These are phyloP conservation scores for Dendroctonus valens DNA, from an alignment of 1,140 invertebrate species.

Conservation along the genomic window DNA sequence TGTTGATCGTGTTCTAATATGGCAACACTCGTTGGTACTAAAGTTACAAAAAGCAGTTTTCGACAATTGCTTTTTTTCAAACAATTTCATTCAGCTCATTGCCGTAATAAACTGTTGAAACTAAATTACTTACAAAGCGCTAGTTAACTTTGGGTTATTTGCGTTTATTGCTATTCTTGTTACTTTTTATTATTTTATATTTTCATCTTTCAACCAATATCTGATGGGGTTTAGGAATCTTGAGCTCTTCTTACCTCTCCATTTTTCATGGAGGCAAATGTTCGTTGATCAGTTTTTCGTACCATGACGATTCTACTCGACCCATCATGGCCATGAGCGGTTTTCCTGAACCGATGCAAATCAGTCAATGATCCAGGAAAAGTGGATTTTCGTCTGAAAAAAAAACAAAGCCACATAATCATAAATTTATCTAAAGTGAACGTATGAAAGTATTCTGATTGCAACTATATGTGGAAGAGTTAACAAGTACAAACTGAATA, in stretches of 20 bases:
- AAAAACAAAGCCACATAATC: slow-evolving; percentile 26
- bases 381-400: slow-evolving; percentile 43
- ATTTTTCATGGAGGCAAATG: slow-evolving; percentile 51
- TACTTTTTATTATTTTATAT: too few relatives aligned
- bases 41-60: too few relatives aligned
- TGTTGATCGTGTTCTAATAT: too few relatives aligned
- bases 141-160: too few relatives aligned
- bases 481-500: not conserved
- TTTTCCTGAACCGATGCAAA: slow-evolving; percentile 49
- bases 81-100: too few relatives aligned
- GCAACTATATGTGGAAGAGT: not conserved
- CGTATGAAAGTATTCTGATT: not conserved
- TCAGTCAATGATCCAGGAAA: slow-evolving; percentile 48
- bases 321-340: slow-evolving; percentile 60
- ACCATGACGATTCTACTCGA: slow-evolving; percentile 63
- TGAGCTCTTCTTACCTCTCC: slow-evolving; percentile 44
- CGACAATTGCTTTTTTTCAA: too few relatives aligned
- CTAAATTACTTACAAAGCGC: too few relatives aligned
- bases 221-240: too few relatives aligned
- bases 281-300: slow-evolving; percentile 62
- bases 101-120: too few relatives aligned
- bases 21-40: too few relatives aligned
- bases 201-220: too few relatives aligned
- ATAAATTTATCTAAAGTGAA: not conserved
- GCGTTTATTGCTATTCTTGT: too few relatives aligned